These are phyloP conservation scores for Megalonaias nervosa DNA, from an alignment of 1,140 invertebrate species.

Conservation along the genomic window DNA sequence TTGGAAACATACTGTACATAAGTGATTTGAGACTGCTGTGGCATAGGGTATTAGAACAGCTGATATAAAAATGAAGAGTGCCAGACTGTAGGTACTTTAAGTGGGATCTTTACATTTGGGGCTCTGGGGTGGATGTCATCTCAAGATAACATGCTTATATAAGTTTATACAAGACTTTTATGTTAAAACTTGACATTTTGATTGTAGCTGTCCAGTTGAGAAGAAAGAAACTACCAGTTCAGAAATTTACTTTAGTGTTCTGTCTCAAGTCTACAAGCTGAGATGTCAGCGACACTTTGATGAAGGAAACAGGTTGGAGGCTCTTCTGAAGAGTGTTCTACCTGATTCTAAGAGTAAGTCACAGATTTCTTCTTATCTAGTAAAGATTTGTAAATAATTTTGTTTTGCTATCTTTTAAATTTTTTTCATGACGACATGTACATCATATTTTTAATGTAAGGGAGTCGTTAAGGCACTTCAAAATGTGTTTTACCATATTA, in stretches of 20 bases:
- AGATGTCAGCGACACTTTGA: slow-evolving; percentile 46
- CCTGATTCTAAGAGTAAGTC: background rate
- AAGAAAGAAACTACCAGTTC: slow-evolving; percentile 6
- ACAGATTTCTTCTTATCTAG: slow-evolving; percentile 4
- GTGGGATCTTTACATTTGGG: too few relatives aligned
- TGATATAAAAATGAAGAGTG: too few relatives aligned
- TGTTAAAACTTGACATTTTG: background rate
- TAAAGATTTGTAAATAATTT: slow-evolving; percentile 1
- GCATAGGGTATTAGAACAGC: too few relatives aligned
- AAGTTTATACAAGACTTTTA: background rate
- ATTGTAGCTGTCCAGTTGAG: slow-evolving; percentile 9
- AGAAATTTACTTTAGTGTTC: slow-evolving; percentile 32
- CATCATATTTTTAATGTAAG: slow-evolving; percentile 6
- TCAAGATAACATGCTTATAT: background rate
- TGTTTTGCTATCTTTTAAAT: background rate
- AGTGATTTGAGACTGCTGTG: too few relatives aligned
- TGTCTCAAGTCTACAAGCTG: slow-evolving; percentile 41
- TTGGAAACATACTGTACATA: too few relatives aligned
- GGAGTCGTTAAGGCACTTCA: background rate
- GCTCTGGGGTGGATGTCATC: background rate
- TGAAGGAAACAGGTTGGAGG: slow-evolving; percentile 55
- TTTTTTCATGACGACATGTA: background rate
- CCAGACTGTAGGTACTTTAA: too few relatives aligned
- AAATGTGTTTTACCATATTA: background rate
- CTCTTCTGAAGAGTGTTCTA: slow-evolving; percentile 34